Evolutionary conservation across 2,888 invertebrate genomes (phyloP), one percentile per base, ranked within the genome.

Genomic region (Andrena fulva): DNA sequence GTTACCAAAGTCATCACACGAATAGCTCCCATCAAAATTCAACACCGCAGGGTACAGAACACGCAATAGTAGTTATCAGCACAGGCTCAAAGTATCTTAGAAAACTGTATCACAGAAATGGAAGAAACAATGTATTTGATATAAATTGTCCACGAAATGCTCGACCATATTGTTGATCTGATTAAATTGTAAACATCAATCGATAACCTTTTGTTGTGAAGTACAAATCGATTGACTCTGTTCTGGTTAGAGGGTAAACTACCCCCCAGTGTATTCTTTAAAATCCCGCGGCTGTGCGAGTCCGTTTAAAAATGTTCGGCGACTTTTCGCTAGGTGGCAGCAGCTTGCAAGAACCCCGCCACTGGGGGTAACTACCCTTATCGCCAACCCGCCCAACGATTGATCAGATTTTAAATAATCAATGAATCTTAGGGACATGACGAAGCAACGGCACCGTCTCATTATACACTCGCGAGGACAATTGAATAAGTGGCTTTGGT

Each of bases 241-340:
- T 7, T 24, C 24, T 1, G 29, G 33, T 27, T 20, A 27, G 10
- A 42, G 52, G 52, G 62, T 50, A 73, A 73, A 73, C 50, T 35
- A 33, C 33, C 20, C 64, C 24, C 29, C 1, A 31, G 20, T 4
- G 54, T 48, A 63, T 63, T 50, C 63, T 80, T 63, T 54, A 56
- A 85, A 87, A 76, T 60, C 10, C 2, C 59, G 71, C 60, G 69
- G 62, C n/a, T 29, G 27, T 27, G 16, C 20, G 20, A 12, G n/a
- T 2, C 33, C 8, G 83, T 67, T 77, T 78, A 84, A 89, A 83
- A 87, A 82, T 74, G 89, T 89, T 89, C 79, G 10, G 4, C 7
- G 42, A 64, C 67, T 74, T 60, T 63, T 77, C 90, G 85, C 74
- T 63, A 91, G 91, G 77, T 91, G 91, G 91, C 91, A 79, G 67